Percentiles rank a stretch among this genome's conserved stretches.
Evolutionary conservation across 2,888 invertebrate genomes (phyloP).

Genomic region (Andricus curvator): DNA sequence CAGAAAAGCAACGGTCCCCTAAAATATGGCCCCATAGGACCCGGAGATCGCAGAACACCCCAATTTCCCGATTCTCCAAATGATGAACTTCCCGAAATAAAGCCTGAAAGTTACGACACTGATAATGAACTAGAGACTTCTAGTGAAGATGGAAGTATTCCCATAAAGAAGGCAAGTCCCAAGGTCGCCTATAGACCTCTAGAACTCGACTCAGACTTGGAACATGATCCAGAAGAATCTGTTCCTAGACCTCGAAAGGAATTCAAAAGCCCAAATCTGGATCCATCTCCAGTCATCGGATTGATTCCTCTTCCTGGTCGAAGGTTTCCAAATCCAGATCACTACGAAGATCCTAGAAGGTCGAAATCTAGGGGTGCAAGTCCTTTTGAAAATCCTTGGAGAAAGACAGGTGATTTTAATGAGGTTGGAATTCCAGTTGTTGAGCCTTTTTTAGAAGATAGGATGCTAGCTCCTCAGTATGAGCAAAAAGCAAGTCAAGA

Average conservation of each 20-base stretch:
- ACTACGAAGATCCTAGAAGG: constrained; percentile 65
- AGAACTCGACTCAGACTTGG: constrained; percentile 73
- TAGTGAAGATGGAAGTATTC: constrained; percentile 65
- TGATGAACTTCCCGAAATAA: constrained; percentile 40
- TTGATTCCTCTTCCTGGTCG: constrained; percentile 45
- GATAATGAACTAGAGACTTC: constrained; percentile 68
- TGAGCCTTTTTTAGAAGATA: constrained; percentile 49
- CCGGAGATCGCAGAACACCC: constrained; percentile 63
- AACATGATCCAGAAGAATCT: constrained; percentile 66
- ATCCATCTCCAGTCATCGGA: constrained; percentile 42
- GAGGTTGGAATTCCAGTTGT: constrained; percentile 74
- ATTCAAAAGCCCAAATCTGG: constrained; percentile 61
- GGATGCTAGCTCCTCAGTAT: constrained; percentile 45
- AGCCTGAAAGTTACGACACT: constrained; percentile 50
- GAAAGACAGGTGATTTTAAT: constrained; percentile 70
- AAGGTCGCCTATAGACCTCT: constrained; percentile 70
- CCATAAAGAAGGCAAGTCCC: constrained; percentile 55
- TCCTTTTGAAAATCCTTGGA: constrained; percentile 45
- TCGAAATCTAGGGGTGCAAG: constrained; percentile 39
- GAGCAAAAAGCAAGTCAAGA: constrained; percentile 58
- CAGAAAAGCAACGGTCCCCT: constrained; percentile 47
- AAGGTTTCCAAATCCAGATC: constrained; percentile 69
- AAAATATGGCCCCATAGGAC: constrained; percentile 69
- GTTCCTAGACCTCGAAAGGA: constrained; percentile 65
- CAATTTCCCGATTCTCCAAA: constrained; percentile 49